Conservation (phyloP, 1,140 invertebrate species). For the Wasmannia auropunctata region DNA sequence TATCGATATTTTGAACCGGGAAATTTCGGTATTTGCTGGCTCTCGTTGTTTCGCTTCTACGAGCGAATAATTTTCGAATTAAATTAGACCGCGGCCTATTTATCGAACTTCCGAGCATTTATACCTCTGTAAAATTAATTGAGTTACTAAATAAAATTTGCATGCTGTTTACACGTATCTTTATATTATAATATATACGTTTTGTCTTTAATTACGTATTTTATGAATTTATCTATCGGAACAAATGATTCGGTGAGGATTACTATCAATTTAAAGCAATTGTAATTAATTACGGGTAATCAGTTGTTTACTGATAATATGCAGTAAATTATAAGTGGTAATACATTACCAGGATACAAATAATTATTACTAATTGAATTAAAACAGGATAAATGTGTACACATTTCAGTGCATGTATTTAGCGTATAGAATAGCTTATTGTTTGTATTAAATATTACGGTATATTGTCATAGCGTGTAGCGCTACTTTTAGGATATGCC, state of each 20-base stretch:
- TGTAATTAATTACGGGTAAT: constrained; percentile 42
- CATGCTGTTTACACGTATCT: background rate
- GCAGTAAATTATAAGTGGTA: constrained; percentile 8
- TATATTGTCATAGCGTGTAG: background rate
- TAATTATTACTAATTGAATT: constrained; percentile 11
- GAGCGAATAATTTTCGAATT: constrained; percentile 2
- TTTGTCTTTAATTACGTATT: constrained; percentile 2
- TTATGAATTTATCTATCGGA: background rate
- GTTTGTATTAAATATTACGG: background rate
- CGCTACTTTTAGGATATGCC: background rate
- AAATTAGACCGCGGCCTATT: background rate
- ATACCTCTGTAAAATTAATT: constrained; percentile 14
- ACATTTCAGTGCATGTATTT: background rate
- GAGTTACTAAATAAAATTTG: background rate
- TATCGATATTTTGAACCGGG: background rate
- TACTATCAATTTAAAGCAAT: constrained; percentile 24
- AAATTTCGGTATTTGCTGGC: background rate
- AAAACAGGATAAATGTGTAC: background rate
- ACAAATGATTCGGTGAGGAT: background rate
- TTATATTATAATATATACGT: background rate
- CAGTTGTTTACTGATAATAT: constrained; percentile 27
- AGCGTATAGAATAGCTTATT: background rate
- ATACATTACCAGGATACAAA: background rate
- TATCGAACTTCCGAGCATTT: background rate
- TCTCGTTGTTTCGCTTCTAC: background rate